These are phyloP conservation scores for Hypsopygia costalis DNA, from an alignment of 2,888 invertebrate genomes.

Conservation along the genomic window DNA sequence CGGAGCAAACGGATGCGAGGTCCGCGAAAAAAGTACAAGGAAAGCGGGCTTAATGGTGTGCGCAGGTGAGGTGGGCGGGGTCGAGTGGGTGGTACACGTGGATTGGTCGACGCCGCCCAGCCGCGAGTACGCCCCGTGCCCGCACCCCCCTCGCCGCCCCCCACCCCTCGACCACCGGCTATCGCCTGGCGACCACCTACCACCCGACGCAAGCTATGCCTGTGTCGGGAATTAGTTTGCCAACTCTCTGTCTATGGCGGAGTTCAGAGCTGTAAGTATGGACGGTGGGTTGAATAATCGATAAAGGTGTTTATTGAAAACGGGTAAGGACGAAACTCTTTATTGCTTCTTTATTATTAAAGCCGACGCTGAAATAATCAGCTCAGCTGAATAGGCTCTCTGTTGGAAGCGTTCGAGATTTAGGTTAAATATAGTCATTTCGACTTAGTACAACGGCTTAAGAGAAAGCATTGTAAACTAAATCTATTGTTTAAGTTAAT, in stretches of 20 bases:
- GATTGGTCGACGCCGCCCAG: conserved; percentile 78
- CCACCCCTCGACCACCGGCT: conserved; percentile 66
- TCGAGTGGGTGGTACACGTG: conserved; percentile 63
- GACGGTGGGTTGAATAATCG: conserved; percentile 78
- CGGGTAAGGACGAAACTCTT: conserved; percentile 75
- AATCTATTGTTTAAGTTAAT: no score
- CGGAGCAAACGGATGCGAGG: conserved; percentile 74
- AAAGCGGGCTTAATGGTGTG: conserved; percentile 75
- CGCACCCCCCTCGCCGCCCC: conserved; percentile 27
- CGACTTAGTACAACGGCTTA: no score
- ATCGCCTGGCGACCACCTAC: conserved; percentile 71
- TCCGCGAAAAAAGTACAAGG: conserved; percentile 77
- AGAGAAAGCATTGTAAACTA: no score
- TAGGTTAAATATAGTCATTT: no score
- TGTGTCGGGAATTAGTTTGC: conserved; percentile 80
- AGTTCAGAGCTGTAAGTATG: conserved; percentile 76
- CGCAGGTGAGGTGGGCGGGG: conserved; percentile 79
- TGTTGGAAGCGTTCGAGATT: no score
- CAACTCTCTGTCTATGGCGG: conserved; percentile 80
- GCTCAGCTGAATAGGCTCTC: conserved; percentile 7
- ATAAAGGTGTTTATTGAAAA: conserved; percentile 81
- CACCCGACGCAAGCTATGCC: conserved; percentile 75
- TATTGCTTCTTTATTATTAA: conserved; percentile 78
- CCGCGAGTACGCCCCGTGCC: conserved; percentile 60
- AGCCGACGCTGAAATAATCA: conserved; percentile 38